Conservation (phyloP, 2,113 vertebrate genomes). For the Labeo rohita region DNA sequence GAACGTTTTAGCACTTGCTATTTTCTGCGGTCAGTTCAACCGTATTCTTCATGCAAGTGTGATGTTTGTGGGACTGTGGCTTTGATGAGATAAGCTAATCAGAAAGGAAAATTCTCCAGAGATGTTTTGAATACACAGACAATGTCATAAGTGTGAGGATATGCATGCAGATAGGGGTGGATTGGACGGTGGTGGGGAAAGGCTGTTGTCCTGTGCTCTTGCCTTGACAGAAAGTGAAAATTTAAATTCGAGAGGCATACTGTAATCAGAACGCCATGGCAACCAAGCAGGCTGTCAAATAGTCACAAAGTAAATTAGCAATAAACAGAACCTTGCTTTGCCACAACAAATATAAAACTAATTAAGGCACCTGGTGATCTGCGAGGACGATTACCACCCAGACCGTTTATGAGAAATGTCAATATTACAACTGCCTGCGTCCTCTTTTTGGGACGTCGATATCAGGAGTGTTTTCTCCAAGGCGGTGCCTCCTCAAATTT, state of each 20-base stretch:
- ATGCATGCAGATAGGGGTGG: conserved; percentile 4
- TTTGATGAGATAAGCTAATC: conserved; percentile 14
- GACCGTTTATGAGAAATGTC: conserved; percentile 52
- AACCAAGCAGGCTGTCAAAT: conserved; percentile 66
- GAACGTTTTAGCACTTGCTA: background rate
- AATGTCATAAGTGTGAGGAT: background rate
- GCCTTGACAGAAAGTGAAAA: conserved; percentile 58
- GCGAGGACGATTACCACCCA: conserved; percentile 46
- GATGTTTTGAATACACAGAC: conserved; percentile 20
- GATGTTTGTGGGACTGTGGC: background rate
- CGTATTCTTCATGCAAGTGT: background rate
- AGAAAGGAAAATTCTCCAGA: background rate
- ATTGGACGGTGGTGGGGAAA: background rate
- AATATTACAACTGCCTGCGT: conserved; percentile 47
- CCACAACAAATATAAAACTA: conserved; percentile 69
- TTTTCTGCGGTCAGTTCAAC: background rate
- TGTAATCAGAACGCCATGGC: conserved; percentile 67
- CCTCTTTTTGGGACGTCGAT: conserved; percentile 26
- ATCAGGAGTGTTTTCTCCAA: background rate
- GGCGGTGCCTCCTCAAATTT: background rate
- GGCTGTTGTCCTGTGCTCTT: conserved; percentile 8
- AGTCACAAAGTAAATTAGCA: conserved; percentile 67
- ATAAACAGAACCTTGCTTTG: conserved; percentile 70
- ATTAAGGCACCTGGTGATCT: conserved; percentile 64
- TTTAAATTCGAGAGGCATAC: conserved; percentile 70